A percentile compares a stretch with the other conserved stretches of the same genome.
These are phyloP conservation scores for Notocelia uddmanniana DNA, from an alignment of 2,888 invertebrate species.

Conservation along the genomic window DNA sequence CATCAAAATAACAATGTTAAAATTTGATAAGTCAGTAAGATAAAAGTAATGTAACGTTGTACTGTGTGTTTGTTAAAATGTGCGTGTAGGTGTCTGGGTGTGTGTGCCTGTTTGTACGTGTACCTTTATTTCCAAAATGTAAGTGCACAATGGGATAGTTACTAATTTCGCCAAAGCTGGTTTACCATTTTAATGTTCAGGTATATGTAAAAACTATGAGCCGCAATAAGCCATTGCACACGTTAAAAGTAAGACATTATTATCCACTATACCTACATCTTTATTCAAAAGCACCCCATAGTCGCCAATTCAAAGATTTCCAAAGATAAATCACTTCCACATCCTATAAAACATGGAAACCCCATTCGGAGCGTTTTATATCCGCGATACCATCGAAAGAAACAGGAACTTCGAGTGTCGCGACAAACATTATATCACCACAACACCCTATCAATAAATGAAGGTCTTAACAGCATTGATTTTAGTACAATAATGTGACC, in stretches of 20 bases:
- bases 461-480: background rate
- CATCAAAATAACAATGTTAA: too few relatives aligned
- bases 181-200: too few relatives aligned
- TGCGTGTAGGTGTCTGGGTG: too few relatives aligned
- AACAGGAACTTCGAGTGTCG: constrained; percentile 40
- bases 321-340: constrained; percentile 37
- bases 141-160: too few relatives aligned
- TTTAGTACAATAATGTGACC: background rate
- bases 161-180: too few relatives aligned
- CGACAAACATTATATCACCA: constrained; percentile 42
- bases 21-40: too few relatives aligned
- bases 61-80: too few relatives aligned
- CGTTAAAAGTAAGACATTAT: background rate
- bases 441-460: background rate
- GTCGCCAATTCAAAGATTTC: constrained; percentile 36
- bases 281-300: constrained; percentile 22
- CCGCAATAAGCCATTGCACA: background rate
- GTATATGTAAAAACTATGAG: background rate
- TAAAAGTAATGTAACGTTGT: too few relatives aligned
- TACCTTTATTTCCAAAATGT: too few relatives aligned
- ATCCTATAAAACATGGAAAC: constrained; percentile 41
- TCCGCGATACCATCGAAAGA: constrained; percentile 39
- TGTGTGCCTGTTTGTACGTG: too few relatives aligned
- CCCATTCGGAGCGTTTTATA: constrained; percentile 32
- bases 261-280: background rate